Evolutionary conservation across 2,888 invertebrate species (phyloP).

Genomic region (Glaucopsyche alexis): DNA sequence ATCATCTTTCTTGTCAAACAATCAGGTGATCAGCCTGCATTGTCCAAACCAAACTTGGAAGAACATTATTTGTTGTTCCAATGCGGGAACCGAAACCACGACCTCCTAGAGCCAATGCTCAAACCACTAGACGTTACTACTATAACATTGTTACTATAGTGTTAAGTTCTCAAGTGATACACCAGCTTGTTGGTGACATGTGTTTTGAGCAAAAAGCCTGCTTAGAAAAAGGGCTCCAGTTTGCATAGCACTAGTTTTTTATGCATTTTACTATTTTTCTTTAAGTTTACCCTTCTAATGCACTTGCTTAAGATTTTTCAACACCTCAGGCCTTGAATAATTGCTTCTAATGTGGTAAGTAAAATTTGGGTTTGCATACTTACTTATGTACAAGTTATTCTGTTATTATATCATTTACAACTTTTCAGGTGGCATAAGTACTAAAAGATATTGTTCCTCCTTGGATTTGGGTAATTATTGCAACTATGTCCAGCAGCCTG

Average conservation of each 20-base stretch:
- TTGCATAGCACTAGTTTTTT: not conserved
- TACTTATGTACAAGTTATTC: not conserved
- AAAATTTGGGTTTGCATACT: not conserved
- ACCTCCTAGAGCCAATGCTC: no score
- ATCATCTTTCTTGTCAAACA: no score
- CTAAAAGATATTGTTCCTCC: slow-evolving; percentile 92
- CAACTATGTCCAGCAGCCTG: slow-evolving; percentile 90
- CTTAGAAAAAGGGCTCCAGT: not conserved
- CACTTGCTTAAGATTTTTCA: slow-evolving; percentile 31
- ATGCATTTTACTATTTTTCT: not conserved
- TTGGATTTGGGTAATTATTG: slow-evolving; percentile 93
- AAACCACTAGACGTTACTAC: no score
- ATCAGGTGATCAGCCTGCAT: no score
- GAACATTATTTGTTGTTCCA: no score
- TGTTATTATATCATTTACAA: slow-evolving; percentile 4
- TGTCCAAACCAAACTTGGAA: no score
- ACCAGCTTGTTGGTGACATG: not conserved
- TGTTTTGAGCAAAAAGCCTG: no score
- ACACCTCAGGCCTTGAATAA: slow-evolving; percentile 7
- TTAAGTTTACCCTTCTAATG: not conserved
- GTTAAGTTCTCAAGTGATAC: not conserved
- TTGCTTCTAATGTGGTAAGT: slow-evolving; percentile 11
- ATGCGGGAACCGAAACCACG: no score
- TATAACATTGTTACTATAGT: not conserved
- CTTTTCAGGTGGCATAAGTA: slow-evolving; percentile 90